phyloP scores from a whole-genome alignment of 2,888 invertebrate genomes.

The Drosophila putrida region DNA sequence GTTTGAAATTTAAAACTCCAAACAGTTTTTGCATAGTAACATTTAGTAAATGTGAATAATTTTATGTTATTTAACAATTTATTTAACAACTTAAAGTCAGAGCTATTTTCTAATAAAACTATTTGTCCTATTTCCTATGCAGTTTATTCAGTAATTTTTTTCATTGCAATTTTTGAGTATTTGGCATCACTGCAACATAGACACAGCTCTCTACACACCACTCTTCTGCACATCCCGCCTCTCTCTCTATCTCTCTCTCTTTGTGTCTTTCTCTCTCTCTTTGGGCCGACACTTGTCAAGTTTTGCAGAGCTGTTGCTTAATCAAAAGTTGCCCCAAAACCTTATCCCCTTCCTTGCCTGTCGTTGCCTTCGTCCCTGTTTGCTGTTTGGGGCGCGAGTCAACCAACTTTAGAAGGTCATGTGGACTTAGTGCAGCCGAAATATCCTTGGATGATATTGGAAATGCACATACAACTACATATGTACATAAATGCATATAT shows the following conservation, averaged over 20 bases:
- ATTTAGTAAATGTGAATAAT: no score
- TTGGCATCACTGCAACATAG: slow-evolving; percentile 31
- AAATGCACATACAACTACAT: slow-evolving; percentile 54
- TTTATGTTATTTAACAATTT: no score
- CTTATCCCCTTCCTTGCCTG: background rate
- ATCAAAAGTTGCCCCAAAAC: slow-evolving; percentile 41
- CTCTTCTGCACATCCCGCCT: slow-evolving; percentile 5
- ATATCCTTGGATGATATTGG: slow-evolving; percentile 79
- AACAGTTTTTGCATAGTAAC: no score
- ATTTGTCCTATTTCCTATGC: no score
- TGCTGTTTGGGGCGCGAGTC: slow-evolving; percentile 59
- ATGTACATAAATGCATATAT: background rate
- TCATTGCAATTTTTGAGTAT: no score
- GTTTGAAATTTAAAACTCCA: no score
- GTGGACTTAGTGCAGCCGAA: slow-evolving; percentile 75
- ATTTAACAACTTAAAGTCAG: no score
- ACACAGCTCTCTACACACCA: background rate
- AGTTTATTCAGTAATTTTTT: no score
- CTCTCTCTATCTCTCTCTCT: background rate
- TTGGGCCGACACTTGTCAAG: slow-evolving; percentile 48
- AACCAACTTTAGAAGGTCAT: slow-evolving; percentile 83
- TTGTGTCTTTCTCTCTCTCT: slow-evolving; percentile 12
- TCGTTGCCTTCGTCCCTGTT: slow-evolving; percentile 4
- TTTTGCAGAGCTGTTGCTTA: slow-evolving; percentile 60
- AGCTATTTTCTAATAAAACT: no score